Evolutionary conservation across 1,140 invertebrate genomes (phyloP), one percentile per base, ranked within the genome.

Genomic region (Drosophila sulfurigaster): DNA sequence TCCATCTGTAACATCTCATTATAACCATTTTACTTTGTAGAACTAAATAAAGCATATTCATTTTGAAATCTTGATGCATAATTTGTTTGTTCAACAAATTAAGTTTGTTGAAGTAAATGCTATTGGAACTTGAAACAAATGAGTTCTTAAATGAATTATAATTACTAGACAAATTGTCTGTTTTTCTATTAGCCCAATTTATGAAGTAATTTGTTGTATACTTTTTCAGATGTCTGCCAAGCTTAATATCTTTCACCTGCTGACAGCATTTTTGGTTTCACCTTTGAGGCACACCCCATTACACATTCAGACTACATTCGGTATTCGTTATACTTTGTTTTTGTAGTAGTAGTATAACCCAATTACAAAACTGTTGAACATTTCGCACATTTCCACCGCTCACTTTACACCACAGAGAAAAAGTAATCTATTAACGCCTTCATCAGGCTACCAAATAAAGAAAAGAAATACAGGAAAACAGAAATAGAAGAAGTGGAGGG

Each of bases 301-400:
- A 32, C 11, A 54, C 49, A 52, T 15, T 10, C 28, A 16, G 20
- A 56, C n/a, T 1, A 13, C 35, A 45, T 16, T 46, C 35, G 10
- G 35, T 38, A 8, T 8, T 49, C 8, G n/a, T 20, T 62, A 74
- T 68, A 62, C 43, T 45, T 13, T 38, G 20, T 25, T 25, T 25
- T 25, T 25, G 20, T 25, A 25, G 20, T 57, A 45, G 52, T 16
- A 43, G 46, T 51, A 28, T 45, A 73, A 74, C 71, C 65, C 57
- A 74, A 74, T 74, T 74, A 71, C 57, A 60, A 68, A 46, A 41
- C 49, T 48, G 57, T 54, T 62, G 71, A 74, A 54, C 71, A 74
- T 74, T 74, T 74, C 49, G 71, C 71, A 74, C 71, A 74, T 62
- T 74, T 74, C 64, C 71, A 46, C 48, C 65, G 43, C 41, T 65